Conservation (phyloP, 2,888 invertebrate genomes). For the Thumatha senex region DNA sequence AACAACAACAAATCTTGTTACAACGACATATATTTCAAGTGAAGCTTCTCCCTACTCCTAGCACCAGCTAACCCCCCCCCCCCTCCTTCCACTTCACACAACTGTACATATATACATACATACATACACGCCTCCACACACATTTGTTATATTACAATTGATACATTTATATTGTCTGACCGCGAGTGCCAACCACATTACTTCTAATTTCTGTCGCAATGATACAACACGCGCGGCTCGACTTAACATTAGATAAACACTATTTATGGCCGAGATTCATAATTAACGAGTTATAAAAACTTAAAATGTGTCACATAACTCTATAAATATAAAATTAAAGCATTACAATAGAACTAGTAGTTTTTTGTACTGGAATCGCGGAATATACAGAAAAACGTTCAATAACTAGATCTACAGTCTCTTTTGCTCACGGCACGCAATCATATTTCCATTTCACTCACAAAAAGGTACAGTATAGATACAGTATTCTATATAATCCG, state of each 20-base stretch:
- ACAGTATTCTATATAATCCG: too few species aligned
- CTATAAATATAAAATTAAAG: too few species aligned
- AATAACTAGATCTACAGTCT: too few species aligned
- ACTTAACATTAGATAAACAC: neutral
- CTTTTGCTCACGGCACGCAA: too few species aligned
- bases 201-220: neutral
- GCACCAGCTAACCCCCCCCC: constrained; percentile 34
- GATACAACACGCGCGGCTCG: neutral
- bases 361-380: too few species aligned
- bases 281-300: neutral
- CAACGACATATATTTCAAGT: constrained; percentile 25
- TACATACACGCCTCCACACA: constrained; percentile 2
- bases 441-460: too few species aligned
- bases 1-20: neutral
- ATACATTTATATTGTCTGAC: neutral
- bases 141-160: neutral
- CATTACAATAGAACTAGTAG: too few species aligned
- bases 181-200: neutral
- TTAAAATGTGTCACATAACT: too few species aligned
- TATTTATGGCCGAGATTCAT: constrained; percentile 4
- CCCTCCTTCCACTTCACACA: constrained; percentile 15
- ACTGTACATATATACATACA: constrained; percentile 16
- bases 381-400: too few species aligned
- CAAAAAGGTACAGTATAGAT: too few species aligned
- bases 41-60: constrained; percentile 30